Evolutionary conservation across 2,888 invertebrate genomes (phyloP).

Genomic region (Drosophila tanythrix): DNA sequence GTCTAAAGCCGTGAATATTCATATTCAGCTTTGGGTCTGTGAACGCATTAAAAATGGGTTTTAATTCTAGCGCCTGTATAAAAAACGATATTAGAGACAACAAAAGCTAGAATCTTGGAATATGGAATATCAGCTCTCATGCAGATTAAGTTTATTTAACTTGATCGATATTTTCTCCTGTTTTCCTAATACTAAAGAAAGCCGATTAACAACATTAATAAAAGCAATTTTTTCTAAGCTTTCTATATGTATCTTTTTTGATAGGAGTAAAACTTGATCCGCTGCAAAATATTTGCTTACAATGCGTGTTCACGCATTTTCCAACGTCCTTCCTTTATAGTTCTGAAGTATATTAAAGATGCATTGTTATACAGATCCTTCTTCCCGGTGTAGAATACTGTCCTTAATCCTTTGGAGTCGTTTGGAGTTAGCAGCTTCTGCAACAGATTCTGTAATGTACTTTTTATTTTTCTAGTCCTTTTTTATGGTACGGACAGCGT

Average conservation of each 20-base stretch:
- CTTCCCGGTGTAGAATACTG: not conserved
- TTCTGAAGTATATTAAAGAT: not conserved
- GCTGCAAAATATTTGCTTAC: too few relatives aligned
- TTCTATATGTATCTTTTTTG: too few relatives aligned
- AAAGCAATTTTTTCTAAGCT: not conserved
- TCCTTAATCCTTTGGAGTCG: not conserved
- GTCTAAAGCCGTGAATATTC: not conserved
- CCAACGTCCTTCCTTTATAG: not conserved
- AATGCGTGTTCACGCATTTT: too few relatives aligned
- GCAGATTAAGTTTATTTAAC: not conserved
- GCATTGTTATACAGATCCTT: not conserved
- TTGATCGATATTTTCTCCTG: not conserved
- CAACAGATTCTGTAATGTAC: too few relatives aligned
- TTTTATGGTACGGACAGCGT: not conserved
- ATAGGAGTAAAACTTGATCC: too few relatives aligned
- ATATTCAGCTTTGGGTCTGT: not conserved
- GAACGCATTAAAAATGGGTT: not conserved
- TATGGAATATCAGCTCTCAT: not conserved
- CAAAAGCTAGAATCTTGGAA: not conserved
- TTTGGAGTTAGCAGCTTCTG: not conserved
- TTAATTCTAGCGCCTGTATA: not conserved
- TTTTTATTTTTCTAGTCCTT: not conserved
- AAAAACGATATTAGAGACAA: not conserved
- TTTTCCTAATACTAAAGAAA: not conserved
- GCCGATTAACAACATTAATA: not conserved